Evolutionary conservation across 2,113 vertebrate genomes (phyloP).

Genomic region (Cynoglossus semilaevis): DNA sequence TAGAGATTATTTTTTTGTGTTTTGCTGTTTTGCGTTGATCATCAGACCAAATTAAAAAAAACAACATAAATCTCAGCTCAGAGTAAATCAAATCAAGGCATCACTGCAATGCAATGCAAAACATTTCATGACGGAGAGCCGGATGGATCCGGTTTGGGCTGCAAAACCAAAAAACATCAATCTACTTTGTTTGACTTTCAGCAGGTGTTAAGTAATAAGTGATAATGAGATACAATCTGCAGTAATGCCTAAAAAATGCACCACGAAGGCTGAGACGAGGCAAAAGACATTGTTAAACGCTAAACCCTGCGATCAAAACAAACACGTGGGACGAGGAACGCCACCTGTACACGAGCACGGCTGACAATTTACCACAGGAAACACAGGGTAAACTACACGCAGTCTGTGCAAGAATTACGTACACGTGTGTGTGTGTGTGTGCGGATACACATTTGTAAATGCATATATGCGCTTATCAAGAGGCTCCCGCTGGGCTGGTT

Average conservation of each 20-base stretch:
- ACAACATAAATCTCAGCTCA: background rate
- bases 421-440: conserved; percentile 40
- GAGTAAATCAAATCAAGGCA: background rate
- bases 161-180: background rate
- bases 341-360: background rate
- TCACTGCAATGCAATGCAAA: too few species aligned
- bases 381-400: conserved; percentile 25
- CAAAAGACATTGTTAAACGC: background rate
- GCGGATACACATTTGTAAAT: conserved; percentile 57
- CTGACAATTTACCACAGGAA: conserved; percentile 11
- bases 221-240: background rate
- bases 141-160: too few species aligned
- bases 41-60: background rate
- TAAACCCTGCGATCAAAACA: background rate
- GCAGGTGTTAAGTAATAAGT: too few species aligned
- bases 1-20: too few species aligned
- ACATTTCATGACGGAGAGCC: too few species aligned
- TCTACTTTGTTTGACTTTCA: too few species aligned
- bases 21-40: background rate
- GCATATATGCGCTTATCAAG: conserved; percentile 53
- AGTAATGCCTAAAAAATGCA: conserved; percentile 3
- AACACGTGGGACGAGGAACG: background rate
- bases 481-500: conserved; percentile 60
- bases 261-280: background rate
- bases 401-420: conserved; percentile 14